A percentile compares a stretch with the other conserved stretches of the same genome.
phyloP scores from a whole-genome alignment of 2,888 invertebrate genomes.

The Drosophila falleni region DNA sequence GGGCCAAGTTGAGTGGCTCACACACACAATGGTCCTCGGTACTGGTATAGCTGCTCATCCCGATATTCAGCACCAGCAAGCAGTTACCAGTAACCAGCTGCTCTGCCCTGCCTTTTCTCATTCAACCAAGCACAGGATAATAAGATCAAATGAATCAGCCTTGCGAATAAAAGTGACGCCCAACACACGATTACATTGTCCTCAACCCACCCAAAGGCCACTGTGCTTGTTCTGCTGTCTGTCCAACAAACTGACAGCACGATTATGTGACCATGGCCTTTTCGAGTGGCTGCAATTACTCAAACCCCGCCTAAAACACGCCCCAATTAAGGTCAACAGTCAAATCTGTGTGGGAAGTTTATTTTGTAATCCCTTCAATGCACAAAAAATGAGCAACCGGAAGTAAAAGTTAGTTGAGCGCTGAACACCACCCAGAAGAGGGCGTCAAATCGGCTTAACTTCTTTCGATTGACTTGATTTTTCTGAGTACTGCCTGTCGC shows the following conservation, averaged over 20 bases:
- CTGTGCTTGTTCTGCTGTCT: constrained; percentile 40
- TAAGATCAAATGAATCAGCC: constrained; percentile 80
- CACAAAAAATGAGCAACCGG: constrained; percentile 54
- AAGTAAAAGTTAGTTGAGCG: constrained; percentile 38
- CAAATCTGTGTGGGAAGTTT: constrained; percentile 79
- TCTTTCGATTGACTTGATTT: constrained; percentile 74
- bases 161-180: constrained; percentile 66
- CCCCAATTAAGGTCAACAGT: constrained; percentile 68
- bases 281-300: constrained; percentile 77
- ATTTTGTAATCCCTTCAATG: constrained; percentile 48
- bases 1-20: constrained; percentile 43
- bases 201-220: constrained; percentile 57
- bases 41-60: constrained; percentile 32
- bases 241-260: constrained; percentile 57
- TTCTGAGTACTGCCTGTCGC: constrained; percentile 36
- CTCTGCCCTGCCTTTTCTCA: constrained; percentile 77
- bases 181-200: constrained; percentile 36
- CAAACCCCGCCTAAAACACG: constrained; percentile 55
- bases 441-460: constrained; percentile 75
- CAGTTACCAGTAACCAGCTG: constrained; percentile 38
- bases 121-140: constrained; percentile 81
- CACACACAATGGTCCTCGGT: constrained; percentile 35
- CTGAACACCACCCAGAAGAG: constrained; percentile 30
- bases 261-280: constrained; percentile 67
- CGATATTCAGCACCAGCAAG: constrained; percentile 14